phyloP scores from a whole-genome alignment of 92 coral and sea anemone species.

The Isaurus tuberculatus region DNA sequence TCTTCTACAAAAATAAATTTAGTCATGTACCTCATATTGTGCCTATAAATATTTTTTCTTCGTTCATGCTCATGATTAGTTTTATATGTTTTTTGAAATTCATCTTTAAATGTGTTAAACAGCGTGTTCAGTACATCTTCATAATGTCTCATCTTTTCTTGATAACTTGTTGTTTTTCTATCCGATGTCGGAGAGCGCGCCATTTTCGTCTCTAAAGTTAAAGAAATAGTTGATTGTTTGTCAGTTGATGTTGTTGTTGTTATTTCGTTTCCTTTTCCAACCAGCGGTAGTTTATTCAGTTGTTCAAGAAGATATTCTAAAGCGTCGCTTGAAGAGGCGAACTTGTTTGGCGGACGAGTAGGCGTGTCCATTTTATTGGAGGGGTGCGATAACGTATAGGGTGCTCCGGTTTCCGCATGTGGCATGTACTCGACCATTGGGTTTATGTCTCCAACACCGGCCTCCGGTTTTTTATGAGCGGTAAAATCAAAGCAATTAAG shows the following conservation, averaged over 20 bases:
- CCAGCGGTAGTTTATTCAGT: constrained; percentile 72
- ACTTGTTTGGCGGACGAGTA: not conserved
- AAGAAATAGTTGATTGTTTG: not conserved
- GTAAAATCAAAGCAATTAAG: constrained; percentile 92
- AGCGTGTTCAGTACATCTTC: constrained; percentile 83
- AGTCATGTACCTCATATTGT: constrained; percentile 83
- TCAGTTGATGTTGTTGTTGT: not conserved
- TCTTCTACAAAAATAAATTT: not conserved
- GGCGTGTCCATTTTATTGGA: constrained; percentile 37
- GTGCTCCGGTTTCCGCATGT: constrained; percentile 81
- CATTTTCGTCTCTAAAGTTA: not conserved
- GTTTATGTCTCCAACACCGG: constrained; percentile 84
- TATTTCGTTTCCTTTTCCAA: not conserved
- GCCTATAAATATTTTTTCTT: constrained; percentile 93
- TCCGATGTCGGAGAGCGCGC: constrained; percentile 25
- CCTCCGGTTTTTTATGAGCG: constrained; percentile 61
- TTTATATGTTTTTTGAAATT: constrained; percentile 71
- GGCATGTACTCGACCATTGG: constrained; percentile 99
- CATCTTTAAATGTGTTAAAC: constrained; percentile 72
- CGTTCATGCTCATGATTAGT: constrained; percentile 84
- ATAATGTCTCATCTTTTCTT: constrained; percentile 73
- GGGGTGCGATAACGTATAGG: constrained; percentile 70
- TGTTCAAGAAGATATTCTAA: constrained; percentile 69
- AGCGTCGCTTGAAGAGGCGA: constrained; percentile 44
- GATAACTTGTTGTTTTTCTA: constrained; percentile 35